Conservation (phyloP, 2,797 vertebrate genomes). For the Tangara arthus region DNA sequence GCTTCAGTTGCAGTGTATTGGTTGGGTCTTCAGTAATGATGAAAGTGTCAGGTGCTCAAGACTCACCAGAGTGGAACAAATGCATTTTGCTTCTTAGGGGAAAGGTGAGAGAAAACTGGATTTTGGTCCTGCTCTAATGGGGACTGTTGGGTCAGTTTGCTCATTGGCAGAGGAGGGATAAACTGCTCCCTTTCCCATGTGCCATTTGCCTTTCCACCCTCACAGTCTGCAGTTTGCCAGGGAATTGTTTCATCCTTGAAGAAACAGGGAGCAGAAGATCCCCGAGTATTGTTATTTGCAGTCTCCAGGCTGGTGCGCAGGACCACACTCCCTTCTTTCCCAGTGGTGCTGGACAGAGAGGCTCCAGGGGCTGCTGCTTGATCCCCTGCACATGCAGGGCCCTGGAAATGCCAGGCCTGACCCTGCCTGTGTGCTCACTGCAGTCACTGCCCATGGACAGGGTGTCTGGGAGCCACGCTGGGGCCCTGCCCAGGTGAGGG, state of each 20-base stretch:
- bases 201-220: neutral
- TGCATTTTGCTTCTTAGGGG: neutral
- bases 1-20: neutral
- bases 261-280: neutral
- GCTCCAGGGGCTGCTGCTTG: neutral
- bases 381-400: rapidly evolving
- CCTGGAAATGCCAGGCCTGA: neutral
- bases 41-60: neutral
- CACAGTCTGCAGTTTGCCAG: neutral
- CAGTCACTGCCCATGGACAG: rapidly evolving
- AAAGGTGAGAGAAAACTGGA: neutral
- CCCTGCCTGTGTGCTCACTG: neutral
- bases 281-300: neutral
- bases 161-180: neutral
- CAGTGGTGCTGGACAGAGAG: neutral
- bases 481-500: neutral
- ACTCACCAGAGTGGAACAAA: neutral
- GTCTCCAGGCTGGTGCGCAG: neutral
- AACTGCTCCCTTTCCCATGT: neutral
- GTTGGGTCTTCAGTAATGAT: neutral
- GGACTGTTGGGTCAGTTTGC: neutral
- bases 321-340: rapidly evolving
- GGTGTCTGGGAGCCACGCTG: rapidly evolving
- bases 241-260: neutral
- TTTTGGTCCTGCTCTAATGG: neutral